Evolutionary conservation across 2,888 invertebrate species (phyloP), one percentile per base, ranked within the genome.

Genomic region (Cephus pulcher): DNA sequence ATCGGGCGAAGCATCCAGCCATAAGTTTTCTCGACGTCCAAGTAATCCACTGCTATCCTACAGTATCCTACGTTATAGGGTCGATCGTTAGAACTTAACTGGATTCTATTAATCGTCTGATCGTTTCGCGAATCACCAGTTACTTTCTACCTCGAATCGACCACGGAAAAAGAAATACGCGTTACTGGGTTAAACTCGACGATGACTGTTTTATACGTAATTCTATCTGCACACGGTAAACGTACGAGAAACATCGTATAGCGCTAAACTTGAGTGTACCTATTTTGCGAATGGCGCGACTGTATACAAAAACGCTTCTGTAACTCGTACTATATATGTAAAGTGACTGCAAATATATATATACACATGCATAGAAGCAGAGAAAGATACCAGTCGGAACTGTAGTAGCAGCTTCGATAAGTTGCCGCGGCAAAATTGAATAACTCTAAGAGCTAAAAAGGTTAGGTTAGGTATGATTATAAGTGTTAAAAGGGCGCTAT

Each of bases 21-120:
- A 56, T 56, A 23, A 56, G 23, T 56, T 56, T 56, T 9, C 56
- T 56, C 56, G 56, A 56, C 9, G 6, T 56, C 40, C 23, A 56
- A 23, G 40, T 56, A 56, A 56, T 56, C 23, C 40, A 56, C 9
- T 56, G 40, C 15, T 15, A 40, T 40, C 15, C 40, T 40, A 40
- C 15, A 15, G 2, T 56, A 56, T 56, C 23, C 56, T 23, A 56
- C 9, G 15, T 6, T 56, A 23, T 56, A 56, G 56, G 9, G 56
- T 56, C 23, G 56, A 56, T 56, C 56, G 56, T 56, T 56, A 56
- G 56, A 56, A 56, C 56, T 56, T 85, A 86, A 84, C 85, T 78
- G 82, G 82, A 88, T 86, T 88, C 86, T 83, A 86, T 88, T 87
- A 87, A 86, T 87, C 83, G 86, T 84, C 80, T 82, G 84, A 84